Conservation (phyloP, 53 echinoderm and acorn worm genomes). For the Temnopleurus reevesii region DNA sequence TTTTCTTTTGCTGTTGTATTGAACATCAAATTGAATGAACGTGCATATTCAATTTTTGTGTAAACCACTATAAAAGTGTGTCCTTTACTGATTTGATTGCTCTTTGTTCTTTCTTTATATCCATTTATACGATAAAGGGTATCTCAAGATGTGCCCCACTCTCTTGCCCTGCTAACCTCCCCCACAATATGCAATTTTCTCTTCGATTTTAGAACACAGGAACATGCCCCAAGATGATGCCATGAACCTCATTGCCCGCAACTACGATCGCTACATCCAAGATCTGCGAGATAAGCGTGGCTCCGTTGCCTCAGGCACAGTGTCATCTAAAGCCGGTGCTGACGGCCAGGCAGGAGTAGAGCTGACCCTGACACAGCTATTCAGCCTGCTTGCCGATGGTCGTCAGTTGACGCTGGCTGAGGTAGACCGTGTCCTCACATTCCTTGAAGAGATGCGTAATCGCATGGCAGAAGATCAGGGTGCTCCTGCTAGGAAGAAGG, state of each 20-base stretch:
- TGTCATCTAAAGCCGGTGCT: slow-evolving; percentile 39
- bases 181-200: slow-evolving; percentile 10
- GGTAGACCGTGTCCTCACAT: slow-evolving; percentile 84
- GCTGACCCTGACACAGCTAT: slow-evolving; percentile 90
- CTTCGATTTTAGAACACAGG: slow-evolving; percentile 82
- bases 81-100: too few relatives aligned
- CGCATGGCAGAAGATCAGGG: slow-evolving; percentile 84
- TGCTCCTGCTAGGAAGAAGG: slow-evolving; percentile 29
- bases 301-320: background rate
- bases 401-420: slow-evolving; percentile 88
- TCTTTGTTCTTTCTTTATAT: too few relatives aligned
- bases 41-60: too few relatives aligned
- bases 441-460: slow-evolving; percentile 81
- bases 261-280: slow-evolving; percentile 95
- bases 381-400: slow-evolving; percentile 92
- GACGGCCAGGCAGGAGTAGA: slow-evolving; percentile 61
- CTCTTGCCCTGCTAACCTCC: slow-evolving; percentile 21
- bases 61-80: too few relatives aligned
- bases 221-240: slow-evolving; percentile 99
- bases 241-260: slow-evolving; percentile 84
- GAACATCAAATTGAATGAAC: too few relatives aligned
- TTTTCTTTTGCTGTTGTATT: too few relatives aligned
- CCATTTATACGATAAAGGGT: too few relatives aligned
- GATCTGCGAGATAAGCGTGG: slow-evolving; percentile 75
- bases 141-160: background rate